Base-by-base conservation (phyloP, 2,888 invertebrate species). In the Zhuqinia jingwanae region DNA sequence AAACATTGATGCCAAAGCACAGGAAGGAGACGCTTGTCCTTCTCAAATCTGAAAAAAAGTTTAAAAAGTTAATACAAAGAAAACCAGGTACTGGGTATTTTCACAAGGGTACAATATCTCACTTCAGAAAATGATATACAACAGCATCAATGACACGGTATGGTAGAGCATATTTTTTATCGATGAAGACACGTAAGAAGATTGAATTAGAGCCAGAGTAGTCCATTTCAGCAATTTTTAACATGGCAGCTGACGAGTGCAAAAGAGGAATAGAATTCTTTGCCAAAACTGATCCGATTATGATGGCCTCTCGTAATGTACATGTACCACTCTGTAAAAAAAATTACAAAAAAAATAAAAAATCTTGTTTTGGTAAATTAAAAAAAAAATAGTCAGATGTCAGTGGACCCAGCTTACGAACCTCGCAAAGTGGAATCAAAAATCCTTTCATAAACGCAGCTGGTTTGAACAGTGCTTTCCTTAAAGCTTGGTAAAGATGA, bases 1-100 rank as follows among this genome's bases (percentile, higher is more conserved):
- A 99, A 93, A 58, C 97, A 95, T 92, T 99, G 99, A 93, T 99
- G 99, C 99, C 99, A 99, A 85, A 99, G 93, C 3, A 99, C 98
- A 0, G 99, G 99, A 92, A 99, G 93, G 90, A 95, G 95, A 82
- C 98, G 94, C 75, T 93, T 93, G 92, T 99, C 98, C 89, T 94
- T 94, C 92, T 96, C 95, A 92, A 99, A 98, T 92, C 98, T 97
- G 91, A 73, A 92, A 25, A 50, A 50, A 27, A 68, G 22, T 30
- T 42, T 25, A 13, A 25, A 53, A 20, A 47, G 5, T 36, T 20
- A 30, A 70, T 45, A 17, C 42, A 17, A 70, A 22, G n/a, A n/a
- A 68, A 6, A 68, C 15, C 3, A 75, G 11, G 15, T 45, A 47
- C 30, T 45, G 3, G 50, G 50, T 50, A 50, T 50, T 30, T 70